Percentiles rank a stretch among this genome's conserved stretches.
phyloP scores from a whole-genome alignment of 2,888 invertebrate genomes.

The Panorpa germanica region DNA sequence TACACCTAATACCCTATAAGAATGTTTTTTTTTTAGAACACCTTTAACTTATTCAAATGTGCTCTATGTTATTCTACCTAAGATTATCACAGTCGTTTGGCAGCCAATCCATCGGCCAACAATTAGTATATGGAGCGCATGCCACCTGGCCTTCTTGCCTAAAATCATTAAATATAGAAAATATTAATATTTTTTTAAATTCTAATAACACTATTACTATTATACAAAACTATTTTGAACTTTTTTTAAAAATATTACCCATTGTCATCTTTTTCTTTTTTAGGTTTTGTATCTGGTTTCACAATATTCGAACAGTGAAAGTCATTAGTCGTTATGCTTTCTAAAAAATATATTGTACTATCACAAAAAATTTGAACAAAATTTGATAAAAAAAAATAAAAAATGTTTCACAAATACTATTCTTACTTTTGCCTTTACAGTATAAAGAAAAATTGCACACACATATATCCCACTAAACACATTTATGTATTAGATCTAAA shows the following conservation, averaged over 20 bases:
- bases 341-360: no score
- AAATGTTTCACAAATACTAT: no score
- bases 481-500: no score
- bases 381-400: no score
- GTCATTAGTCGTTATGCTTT: no score
- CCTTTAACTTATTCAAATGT: background rate
- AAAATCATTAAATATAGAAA: conserved; percentile 2
- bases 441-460: no score
- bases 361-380: no score
- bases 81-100: conserved; percentile 57
- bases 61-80: conserved; percentile 15
- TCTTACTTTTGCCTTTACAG: no score
- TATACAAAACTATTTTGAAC: background rate
- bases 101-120: conserved; percentile 94
- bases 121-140: conserved; percentile 42
- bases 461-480: no score
- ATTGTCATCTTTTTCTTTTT: conserved; percentile 7
- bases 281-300: conserved; percentile 5
- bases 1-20: conserved; percentile 51
- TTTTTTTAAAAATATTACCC: conserved; percentile 1
- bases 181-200: background rate
- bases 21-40: background rate
- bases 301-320: no score
- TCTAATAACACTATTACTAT: background rate
- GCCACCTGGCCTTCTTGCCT: conserved; percentile 8